Evolutionary conservation across 2,888 invertebrate species (phyloP).

Genomic region (Monochamus alternatus): DNA sequence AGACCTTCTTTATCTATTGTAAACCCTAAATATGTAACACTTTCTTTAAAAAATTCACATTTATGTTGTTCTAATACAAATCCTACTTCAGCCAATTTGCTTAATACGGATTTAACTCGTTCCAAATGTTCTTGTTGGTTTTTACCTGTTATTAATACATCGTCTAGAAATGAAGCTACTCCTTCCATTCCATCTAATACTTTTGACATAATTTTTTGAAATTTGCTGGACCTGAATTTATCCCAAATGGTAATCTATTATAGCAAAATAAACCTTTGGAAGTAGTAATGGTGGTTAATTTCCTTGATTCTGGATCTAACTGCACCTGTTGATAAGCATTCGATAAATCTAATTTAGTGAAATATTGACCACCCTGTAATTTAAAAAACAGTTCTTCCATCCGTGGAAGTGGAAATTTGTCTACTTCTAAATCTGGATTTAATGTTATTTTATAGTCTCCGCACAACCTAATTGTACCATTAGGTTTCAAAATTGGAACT

Average conservation of each 20-base stretch:
- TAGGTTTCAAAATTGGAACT: constrained; percentile 53
- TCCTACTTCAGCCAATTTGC: not conserved
- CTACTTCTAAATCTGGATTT: too few species aligned
- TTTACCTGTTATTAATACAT: not conserved
- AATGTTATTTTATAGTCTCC: constrained; percentile 57
- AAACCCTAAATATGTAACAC: constrained; percentile 30
- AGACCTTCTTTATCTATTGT: constrained; percentile 36
- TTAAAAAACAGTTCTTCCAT: too few species aligned
- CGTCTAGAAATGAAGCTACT: constrained; percentile 5
- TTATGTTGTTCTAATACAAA: not conserved
- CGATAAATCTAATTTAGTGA: too few species aligned
- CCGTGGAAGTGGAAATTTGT: too few species aligned
- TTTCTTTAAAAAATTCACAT: constrained; percentile 28
- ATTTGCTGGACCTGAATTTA: constrained; percentile 3
- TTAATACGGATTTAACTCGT: too few species aligned
- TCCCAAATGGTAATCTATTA: not conserved
- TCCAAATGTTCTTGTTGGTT: not conserved
- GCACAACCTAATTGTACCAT: constrained; percentile 53
- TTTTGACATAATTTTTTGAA: constrained; percentile 2
- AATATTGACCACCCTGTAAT: too few species aligned
- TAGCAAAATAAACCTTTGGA: constrained; percentile 36
- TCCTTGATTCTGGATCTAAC: constrained; percentile 1
- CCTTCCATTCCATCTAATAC: not conserved
- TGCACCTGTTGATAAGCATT: not conserved
- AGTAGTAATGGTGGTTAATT: not conserved